These are phyloP conservation scores for Ondatra zibethicus DNA, from an alignment of 2,113 vertebrate genomes.

Conservation along the genomic window DNA sequence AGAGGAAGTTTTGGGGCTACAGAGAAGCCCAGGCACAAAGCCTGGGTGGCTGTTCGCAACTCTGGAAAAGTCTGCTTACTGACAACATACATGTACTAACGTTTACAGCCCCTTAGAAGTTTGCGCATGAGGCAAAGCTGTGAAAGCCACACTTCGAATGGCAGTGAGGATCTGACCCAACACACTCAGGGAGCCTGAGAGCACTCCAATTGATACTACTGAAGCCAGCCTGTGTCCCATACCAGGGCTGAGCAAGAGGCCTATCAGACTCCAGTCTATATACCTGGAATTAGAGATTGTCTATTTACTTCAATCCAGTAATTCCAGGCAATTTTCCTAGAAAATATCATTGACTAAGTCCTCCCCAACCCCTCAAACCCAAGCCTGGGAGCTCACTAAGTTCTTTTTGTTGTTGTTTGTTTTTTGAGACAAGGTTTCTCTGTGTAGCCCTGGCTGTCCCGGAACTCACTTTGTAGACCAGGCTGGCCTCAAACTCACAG, in stretches of 20 bases:
- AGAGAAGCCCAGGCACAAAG: neutral
- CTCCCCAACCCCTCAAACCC: neutral
- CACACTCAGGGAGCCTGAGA: neutral
- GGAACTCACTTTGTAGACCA: neutral
- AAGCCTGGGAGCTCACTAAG: neutral
- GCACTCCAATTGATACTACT: neutral
- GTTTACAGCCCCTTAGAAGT: neutral
- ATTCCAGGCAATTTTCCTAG: neutral
- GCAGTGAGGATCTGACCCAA: too few relatives aligned
- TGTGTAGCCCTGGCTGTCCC: neutral
- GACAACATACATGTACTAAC: constrained; percentile 41
- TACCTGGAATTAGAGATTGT: neutral
- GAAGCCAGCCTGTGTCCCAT: neutral
- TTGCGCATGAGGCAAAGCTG: constrained; percentile 44
- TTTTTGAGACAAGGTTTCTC: neutral
- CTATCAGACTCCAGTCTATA: neutral
- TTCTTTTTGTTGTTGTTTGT: neutral
- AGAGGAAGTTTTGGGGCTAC: neutral
- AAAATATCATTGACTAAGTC: neutral
- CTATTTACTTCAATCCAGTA: neutral
- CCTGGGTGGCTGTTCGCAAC: neutral
- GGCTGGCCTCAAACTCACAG: neutral
- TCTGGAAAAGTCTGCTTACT: neutral
- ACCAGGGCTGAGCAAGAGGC: neutral
- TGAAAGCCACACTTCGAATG: neutral